Base-by-base conservation (phyloP, 2,113 vertebrate species). In the Hiodon alosoides region DNA sequence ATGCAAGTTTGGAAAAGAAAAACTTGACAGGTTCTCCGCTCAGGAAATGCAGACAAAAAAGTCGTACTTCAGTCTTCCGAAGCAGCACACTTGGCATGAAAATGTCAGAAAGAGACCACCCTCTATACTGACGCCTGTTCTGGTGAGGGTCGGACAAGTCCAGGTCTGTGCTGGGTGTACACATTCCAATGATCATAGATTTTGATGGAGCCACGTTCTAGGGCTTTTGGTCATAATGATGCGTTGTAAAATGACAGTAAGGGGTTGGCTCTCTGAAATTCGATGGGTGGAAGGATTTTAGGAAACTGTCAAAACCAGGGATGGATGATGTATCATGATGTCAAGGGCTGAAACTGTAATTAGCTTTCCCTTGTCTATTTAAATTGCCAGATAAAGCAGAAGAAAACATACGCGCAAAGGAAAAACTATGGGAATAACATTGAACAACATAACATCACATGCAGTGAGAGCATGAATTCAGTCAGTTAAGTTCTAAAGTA, bases 51-150 rank as follows among this genome's bases (percentile, higher is more conserved):
- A 88, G 77, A 82, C 72, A 74, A 76, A 77, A 80, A 78, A 78
- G 93, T 87, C 89, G 94, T 96, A 91, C 88, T 89, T 94, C 94
- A 93, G 88, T 90, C 92, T 94, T 90, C 78, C 89, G 86, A 89
- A 86, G 92, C 71, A 94, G 90, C 82, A 89, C 90, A 90, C 93
- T 96, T 96, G 96, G 95, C 95, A 98, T 98, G 96, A 96, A 97
- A 94, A 96, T 95, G 94, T 90, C 89, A 75, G 74, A 50, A 46
- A 67, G 61, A 78, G 55, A 31, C 31, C 31, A 31, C 31, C 31
- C 55, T 7, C 73, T 48, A 47, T 78, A 8, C 14, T 59, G 6
- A 5, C 17, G 57, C n/a, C 57, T n/a, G 5, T 7, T 61, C 53
- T 64, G 58, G 2, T 75, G 59, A 4, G 47, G 14, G 14, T 31